Evolutionary conservation across 2,113 vertebrate species (phyloP).

Genomic region (Toxotes jaculatrix): DNA sequence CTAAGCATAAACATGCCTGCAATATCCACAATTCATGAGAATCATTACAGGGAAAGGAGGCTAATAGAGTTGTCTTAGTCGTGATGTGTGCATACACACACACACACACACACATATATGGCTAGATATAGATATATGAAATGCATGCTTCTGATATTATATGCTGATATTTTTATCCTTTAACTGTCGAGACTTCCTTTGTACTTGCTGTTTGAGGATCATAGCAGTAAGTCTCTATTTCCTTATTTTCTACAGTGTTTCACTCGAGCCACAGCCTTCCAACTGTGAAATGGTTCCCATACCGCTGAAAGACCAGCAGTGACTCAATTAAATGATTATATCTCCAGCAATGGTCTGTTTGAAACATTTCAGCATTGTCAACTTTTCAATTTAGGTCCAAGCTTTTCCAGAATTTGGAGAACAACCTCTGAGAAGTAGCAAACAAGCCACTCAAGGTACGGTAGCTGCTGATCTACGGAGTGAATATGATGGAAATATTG

Average conservation of each 20-base stretch:
- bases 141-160: too few species aligned
- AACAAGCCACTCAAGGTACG: neutral
- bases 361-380: neutral
- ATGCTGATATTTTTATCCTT: too few species aligned
- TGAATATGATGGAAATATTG: neutral
- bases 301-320: neutral
- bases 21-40: neutral
- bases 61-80: too few species aligned
- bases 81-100: too few species aligned
- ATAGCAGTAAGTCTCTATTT: neutral
- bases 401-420: neutral
- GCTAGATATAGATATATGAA: too few species aligned
- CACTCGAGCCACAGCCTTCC: neutral
- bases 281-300: slow-evolving; percentile 16
- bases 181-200: neutral
- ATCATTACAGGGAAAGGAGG: neutral
- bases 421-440: too few species aligned
- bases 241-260: neutral
- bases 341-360: too few species aligned
- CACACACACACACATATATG: too few species aligned
- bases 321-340: neutral
- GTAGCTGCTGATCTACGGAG: neutral
- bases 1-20: neutral
- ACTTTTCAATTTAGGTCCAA: neutral
- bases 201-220: neutral